Evolutionary conservation across 1,140 invertebrate genomes (phyloP).

Genomic region (Leptonema lineaticorne): DNA sequence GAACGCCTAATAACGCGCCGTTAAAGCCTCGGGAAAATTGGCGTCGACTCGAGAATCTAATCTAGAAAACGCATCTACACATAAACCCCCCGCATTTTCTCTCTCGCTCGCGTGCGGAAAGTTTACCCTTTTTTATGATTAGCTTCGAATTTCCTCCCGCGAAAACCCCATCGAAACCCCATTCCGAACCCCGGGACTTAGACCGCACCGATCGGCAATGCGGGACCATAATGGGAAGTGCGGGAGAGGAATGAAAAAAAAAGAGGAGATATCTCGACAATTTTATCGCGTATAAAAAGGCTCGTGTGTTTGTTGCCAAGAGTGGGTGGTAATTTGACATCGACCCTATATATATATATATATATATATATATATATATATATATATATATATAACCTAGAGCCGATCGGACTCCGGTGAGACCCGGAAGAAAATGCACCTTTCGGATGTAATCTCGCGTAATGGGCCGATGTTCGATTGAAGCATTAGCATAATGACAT

Average conservation of each 20-base stretch:
- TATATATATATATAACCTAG: too few relatives aligned
- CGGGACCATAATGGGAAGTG: too few relatives aligned
- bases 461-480: conserved; percentile 11
- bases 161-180: background rate
- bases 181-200: background rate
- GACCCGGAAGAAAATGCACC: conserved; percentile 8
- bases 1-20: conserved; percentile 13
- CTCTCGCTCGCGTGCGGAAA: background rate
- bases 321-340: conserved; percentile 16
- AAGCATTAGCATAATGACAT: conserved; percentile 7
- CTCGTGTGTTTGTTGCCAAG: too few relatives aligned
- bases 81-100: background rate
- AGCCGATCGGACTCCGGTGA: too few relatives aligned
- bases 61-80: conserved; percentile 21
- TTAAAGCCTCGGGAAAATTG: conserved; percentile 9
- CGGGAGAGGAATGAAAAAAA: too few relatives aligned
- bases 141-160: conserved; percentile 21
- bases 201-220: too few relatives aligned
- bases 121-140: conserved; percentile 33
- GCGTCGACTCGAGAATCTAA: conserved; percentile 3
- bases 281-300: conserved; percentile 21
- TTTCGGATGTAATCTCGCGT: conserved; percentile 13
- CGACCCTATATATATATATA: too few relatives aligned
- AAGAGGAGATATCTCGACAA: conserved; percentile 23
- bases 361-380: too few relatives aligned